These are phyloP conservation scores for Caenorhabditis doughertyi DNA, from an alignment of 2,888 invertebrate genomes.

Conservation along the genomic window DNA sequence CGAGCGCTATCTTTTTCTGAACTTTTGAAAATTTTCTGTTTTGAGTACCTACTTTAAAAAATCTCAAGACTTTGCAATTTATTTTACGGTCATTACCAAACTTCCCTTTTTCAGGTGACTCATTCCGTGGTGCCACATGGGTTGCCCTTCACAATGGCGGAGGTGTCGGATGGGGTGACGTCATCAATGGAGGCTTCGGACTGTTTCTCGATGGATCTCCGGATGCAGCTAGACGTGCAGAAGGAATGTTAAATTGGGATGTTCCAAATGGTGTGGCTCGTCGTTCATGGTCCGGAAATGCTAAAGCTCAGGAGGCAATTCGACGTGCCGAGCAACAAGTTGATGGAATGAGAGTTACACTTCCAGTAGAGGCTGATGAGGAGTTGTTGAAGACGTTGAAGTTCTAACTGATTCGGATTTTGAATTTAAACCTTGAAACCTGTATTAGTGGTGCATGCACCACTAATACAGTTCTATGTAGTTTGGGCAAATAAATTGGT, in stretches of 20 bases:
- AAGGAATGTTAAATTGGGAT: conserved; percentile 86
- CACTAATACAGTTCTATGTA: too few relatives aligned
- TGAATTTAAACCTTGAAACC: not conserved
- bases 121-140: conserved; percentile 87
- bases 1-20: too few relatives aligned
- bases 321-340: conserved; percentile 84
- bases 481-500: too few relatives aligned
- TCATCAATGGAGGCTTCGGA: conserved; percentile 87
- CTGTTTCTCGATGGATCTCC: conserved; percentile 85
- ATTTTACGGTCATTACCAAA: too few relatives aligned
- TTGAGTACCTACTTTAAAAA: too few relatives aligned
- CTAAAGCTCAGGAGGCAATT: conserved; percentile 85
- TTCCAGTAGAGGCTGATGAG: conserved; percentile 84
- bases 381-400: conserved; percentile 49
- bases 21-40: too few relatives aligned
- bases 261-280: conserved; percentile 86
- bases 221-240: conserved; percentile 84
- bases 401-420: not conserved
- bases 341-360: conserved; percentile 84
- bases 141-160: conserved; percentile 84
- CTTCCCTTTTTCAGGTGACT: conserved; percentile 56
- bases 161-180: conserved; percentile 86
- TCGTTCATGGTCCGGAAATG: conserved; percentile 86
- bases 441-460: too few relatives aligned
- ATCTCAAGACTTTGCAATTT: too few relatives aligned